phyloP scores from a whole-genome alignment of 2,113 vertebrate species.

The Nerophis ophidion region DNA sequence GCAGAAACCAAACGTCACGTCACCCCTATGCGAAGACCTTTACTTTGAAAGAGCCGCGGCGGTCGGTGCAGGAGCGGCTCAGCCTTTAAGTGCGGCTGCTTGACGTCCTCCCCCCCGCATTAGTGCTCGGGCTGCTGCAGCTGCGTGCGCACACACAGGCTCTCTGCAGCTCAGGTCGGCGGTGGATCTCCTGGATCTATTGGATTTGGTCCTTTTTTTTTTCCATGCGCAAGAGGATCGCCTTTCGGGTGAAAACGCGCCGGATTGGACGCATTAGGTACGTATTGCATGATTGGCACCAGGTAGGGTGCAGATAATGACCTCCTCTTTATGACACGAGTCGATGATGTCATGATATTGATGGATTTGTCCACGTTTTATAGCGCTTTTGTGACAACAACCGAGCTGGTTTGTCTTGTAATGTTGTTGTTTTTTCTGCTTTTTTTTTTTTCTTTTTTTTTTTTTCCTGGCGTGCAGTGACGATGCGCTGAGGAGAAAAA shows the following conservation, averaged over 20 bases:
- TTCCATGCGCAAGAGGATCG: neutral
- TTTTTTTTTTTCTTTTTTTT: neutral
- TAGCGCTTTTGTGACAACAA: neutral
- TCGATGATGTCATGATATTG: too few relatives aligned
- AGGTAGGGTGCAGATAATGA: neutral
- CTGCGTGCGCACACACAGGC: constrained; percentile 39
- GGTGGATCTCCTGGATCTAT: constrained; percentile 34
- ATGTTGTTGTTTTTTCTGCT: neutral
- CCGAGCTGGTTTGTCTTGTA: too few relatives aligned
- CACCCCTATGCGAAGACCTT: neutral
- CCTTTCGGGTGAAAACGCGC: neutral
- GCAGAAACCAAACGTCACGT: neutral
- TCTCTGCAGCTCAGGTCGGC: constrained; percentile 42
- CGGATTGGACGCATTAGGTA: constrained; percentile 7
- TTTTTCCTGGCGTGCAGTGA: constrained; percentile 41
- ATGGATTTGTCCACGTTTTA: neutral
- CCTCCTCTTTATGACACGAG: neutral
- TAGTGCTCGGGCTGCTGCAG: constrained; percentile 61
- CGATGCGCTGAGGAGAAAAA: constrained; percentile 61
- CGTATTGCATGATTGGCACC: neutral
- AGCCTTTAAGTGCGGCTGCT: constrained; percentile 40
- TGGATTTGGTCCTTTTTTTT: constrained; percentile 9
- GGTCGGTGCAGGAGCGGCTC: constrained; percentile 4
- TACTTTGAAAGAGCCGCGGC: constrained; percentile 44
- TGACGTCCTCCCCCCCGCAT: constrained; percentile 53